Evolutionary conservation across 23 tunicate species (phyloP), one percentile per base, ranked within the genome.

Genomic region (Ascidia mentula): DNA sequence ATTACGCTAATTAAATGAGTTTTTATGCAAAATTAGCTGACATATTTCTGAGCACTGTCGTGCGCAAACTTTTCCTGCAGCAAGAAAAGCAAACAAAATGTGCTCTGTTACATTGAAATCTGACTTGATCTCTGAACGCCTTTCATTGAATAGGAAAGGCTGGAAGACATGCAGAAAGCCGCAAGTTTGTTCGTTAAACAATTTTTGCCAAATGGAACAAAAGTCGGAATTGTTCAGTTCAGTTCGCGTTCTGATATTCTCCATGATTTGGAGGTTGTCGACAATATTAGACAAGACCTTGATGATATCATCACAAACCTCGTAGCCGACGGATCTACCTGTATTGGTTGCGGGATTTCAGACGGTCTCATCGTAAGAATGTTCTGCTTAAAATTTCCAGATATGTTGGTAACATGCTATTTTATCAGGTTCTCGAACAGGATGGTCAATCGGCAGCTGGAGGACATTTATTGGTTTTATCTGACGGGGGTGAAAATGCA

Each of bases 141-240:
- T 42, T 42, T 42, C 15, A 9, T 53, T 53, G 22, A 5, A 20
- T 9, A 53, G 65, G 13, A 6, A 3, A 53, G 13, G 24, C 7
- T 53, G 7, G 24, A 3, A 20, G 65, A 53, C 13, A 80, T 80
- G 84, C 71, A 65, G 15, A 60, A 35, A 3, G 74, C 87, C 0
- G 75, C 87, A 18, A 61, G 18, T 1, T 36, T 33, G 32, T 75
- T 83, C 45, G 61, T 83, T 22, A 38, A 36, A 22, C 35, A 75
- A 26, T 74, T 35, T 60, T 38, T 60, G 17, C 75, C 80, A 26
- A 53, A 76, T 20, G 81, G 81, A 37, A 76, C 74, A 6, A 72
- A 71, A 35, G 65, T 83, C 36, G 87, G 87, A 26, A 83, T 83
- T 74, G 81, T 83, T 7, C 60, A 83, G 37, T 83, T 83, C 31